Evolutionary conservation across 2,888 invertebrate species (phyloP).

Genomic region (Apeira syringaria): DNA sequence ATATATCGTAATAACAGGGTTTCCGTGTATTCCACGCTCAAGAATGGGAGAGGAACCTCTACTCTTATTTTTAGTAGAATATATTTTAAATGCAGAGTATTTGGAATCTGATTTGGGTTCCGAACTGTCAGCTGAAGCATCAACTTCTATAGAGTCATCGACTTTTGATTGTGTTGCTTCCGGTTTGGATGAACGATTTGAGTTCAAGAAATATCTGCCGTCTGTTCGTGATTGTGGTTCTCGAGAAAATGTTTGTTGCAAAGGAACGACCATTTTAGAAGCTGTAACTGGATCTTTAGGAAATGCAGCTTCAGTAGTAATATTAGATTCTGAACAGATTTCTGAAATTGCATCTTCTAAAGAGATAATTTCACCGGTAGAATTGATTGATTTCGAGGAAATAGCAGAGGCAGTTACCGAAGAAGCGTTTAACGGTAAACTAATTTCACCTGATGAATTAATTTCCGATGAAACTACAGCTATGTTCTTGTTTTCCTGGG

Average conservation of each 20-base stretch:
- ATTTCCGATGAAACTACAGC: neutral
- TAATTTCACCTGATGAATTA: neutral
- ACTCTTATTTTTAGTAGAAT: neutral
- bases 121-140: neutral
- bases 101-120: neutral
- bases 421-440: neutral
- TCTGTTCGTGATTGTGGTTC: neutral
- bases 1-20: neutral
- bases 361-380: neutral
- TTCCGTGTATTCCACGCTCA: neutral
- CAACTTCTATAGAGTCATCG: neutral
- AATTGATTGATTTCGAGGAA: neutral
- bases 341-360: slow-evolving; percentile 15
- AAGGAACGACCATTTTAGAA: neutral
- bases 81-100: neutral
- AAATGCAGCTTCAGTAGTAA: neutral
- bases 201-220: neutral
- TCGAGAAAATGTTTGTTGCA: neutral
- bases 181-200: too few species aligned
- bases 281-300: neutral
- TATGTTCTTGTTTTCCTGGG: too few species aligned
- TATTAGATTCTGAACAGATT: slow-evolving; percentile 20
- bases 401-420: neutral
- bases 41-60: slow-evolving; percentile 1
- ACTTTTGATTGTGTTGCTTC: too few species aligned